phyloP scores from a whole-genome alignment of 2,113 vertebrate species.

The Sinosuthora webbiana region DNA sequence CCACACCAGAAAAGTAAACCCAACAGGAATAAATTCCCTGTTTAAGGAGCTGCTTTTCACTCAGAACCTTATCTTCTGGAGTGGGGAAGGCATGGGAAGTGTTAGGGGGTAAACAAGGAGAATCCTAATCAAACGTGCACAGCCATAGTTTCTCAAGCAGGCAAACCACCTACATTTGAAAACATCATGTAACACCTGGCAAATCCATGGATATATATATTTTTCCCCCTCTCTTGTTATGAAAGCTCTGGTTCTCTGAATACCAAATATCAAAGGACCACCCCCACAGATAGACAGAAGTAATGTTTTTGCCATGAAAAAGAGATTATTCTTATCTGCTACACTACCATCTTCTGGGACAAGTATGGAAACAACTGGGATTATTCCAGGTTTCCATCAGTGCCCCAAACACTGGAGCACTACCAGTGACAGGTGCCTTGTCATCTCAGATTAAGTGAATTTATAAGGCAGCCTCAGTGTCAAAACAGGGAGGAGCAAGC shows the following conservation, averaged over 20 bases:
- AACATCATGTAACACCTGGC: neutral
- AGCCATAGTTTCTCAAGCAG: neutral
- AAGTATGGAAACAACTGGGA: slow-evolving; percentile 9
- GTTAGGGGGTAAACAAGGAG: neutral
- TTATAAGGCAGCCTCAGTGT: neutral
- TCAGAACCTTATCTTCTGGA: neutral
- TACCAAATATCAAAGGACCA: neutral
- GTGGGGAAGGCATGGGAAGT: neutral
- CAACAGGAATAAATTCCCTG: neutral
- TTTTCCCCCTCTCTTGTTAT: neutral
- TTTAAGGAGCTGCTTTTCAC: neutral
- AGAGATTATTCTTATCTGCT: neutral
- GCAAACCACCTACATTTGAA: neutral
- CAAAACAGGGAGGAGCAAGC: slow-evolving; percentile 44
- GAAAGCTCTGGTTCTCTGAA: neutral
- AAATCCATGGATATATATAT: neutral
- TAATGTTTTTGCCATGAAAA: neutral
- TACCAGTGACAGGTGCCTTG: slow-evolving; percentile 32
- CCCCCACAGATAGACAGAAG: neutral
- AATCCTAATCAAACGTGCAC: neutral
- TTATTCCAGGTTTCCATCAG: slow-evolving; percentile 2
- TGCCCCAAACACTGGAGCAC: neutral
- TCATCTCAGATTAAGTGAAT: slow-evolving; percentile 37
- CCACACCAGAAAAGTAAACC: neutral
- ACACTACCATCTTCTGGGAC: neutral